Percentiles rank a stretch among this genome's conserved stretches.
Conservation (phyloP, 2,113 vertebrate species). For the Clarias batrachus region DNA sequence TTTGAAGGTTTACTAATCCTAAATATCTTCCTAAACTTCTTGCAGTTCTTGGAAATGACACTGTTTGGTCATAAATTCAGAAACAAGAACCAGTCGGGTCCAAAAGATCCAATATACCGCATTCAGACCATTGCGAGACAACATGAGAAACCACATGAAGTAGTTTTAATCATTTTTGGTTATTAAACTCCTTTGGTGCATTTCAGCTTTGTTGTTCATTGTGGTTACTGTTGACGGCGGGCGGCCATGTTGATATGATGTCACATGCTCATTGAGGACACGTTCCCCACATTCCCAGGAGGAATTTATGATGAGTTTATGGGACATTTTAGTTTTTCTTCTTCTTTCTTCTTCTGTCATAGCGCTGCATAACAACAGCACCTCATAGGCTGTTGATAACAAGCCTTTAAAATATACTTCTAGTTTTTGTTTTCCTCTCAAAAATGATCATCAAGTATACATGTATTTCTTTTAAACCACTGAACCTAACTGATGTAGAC, state of each 20-base stretch:
- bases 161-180: not conserved
- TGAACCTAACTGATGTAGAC: not conserved
- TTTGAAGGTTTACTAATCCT: not conserved
- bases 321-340: not conserved
- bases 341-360: not conserved
- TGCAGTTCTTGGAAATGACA: not conserved
- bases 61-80: not conserved
- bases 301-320: not conserved
- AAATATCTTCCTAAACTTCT: not conserved
- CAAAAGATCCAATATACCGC: not conserved
- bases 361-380: not conserved
- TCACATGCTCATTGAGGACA: not conserved
- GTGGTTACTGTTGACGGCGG: not conserved
- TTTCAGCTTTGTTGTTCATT: not conserved
- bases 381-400: not conserved
- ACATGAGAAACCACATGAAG: not conserved
- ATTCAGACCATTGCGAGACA: not conserved
- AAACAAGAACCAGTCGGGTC: not conserved
- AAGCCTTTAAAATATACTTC: no score
- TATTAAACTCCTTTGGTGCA: not conserved
- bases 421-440: not conserved
- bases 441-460: not conserved
- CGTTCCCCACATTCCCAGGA: not conserved
- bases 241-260: not conserved
- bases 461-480: not conserved